Percentiles rank a stretch among this genome's conserved stretches.
phyloP scores from a whole-genome alignment of 2,797 vertebrate species.

The Eulemur albifrons region DNA sequence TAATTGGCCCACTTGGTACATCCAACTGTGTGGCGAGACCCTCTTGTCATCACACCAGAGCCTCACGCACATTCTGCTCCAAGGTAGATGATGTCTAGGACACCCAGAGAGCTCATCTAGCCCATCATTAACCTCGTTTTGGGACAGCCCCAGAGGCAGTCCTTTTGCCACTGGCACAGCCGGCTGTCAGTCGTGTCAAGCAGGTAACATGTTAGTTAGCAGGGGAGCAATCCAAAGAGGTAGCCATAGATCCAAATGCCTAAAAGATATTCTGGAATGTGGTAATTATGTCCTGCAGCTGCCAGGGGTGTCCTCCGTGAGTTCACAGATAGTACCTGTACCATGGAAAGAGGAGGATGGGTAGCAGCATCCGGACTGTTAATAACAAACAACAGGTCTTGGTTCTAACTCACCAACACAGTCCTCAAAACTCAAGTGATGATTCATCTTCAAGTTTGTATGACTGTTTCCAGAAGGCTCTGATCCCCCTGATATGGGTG shows the following conservation, averaged over 20 bases:
- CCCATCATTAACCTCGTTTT: conserved; percentile 85
- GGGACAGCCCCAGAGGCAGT: conserved; percentile 85
- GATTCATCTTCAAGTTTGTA: conserved; percentile 33
- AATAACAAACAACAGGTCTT: conserved; percentile 64
- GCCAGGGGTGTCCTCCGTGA: conserved; percentile 82
- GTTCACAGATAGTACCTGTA: conserved; percentile 77
- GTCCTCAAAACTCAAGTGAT: conserved; percentile 41
- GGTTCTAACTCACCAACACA: conserved; percentile 68
- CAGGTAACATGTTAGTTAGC: conserved; percentile 84
- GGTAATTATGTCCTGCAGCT: conserved; percentile 87
- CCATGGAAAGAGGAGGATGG: conserved; percentile 70
- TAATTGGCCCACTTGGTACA: conserved; percentile 79
- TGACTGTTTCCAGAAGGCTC: neutral
- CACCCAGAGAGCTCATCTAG: conserved; percentile 76
- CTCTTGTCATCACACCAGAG: conserved; percentile 67
- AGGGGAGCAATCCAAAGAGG: conserved; percentile 84
- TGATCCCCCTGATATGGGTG: neutral
- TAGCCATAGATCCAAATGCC: conserved; percentile 84
- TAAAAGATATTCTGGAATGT: conserved; percentile 85
- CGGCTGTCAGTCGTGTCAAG: conserved; percentile 85
- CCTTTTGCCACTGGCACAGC: conserved; percentile 83
- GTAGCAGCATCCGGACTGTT: conserved; percentile 41
- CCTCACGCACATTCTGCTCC: conserved; percentile 68
- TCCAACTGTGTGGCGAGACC: conserved; percentile 62
- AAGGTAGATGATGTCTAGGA: conserved; percentile 83